Evolutionary conservation across 2,113 vertebrate species (phyloP), one percentile per base, ranked within the genome.

Genomic region (Halcyon senegalensis): DNA sequence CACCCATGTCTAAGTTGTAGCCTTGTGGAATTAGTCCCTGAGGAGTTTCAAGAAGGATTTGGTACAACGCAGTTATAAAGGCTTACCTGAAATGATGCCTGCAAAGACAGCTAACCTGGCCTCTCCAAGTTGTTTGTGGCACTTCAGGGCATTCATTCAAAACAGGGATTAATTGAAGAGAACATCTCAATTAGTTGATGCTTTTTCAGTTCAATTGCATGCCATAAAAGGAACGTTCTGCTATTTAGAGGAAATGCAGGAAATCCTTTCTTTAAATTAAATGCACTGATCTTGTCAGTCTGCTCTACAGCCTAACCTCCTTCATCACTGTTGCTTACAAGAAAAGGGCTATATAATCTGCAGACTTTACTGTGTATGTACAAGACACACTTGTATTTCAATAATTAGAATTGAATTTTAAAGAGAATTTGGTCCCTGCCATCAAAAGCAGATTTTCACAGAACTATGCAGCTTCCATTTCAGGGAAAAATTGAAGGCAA

Each of bases 201-300:
- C 35, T 91, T 91, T 84, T 91, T 64, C 81, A 4, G 0, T 94
- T 92, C 89, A 92, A 51, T 69, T 48, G 20, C 39, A 72, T 56
- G n/a, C 62, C 60, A 28, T 51, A 68, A 91, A 92, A 84, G 35
- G 77, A 94, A 68, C 20, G 51, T 78, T 90, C 81, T 72, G 94
- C 60, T 89, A 81, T 58, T 84, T 60, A 79, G 53, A 89, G 84
- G 58, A 89, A 89, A 63, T 27, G 50, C 31, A 92, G 86, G 72
- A 94, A 94, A 92, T 94, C 68, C 89, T 39, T 60, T 77, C 46
- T 51, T 73, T 75, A 90, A 92, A 78, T 39, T 75, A 90, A 92
- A 78, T 39, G 41, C 41, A 67, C 16, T 66, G 77, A 95, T 79
- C 28, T 90, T 74, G 86, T 18, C 60, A 33, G 25, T 41, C 60